Conservation (phyloP, 2,797 vertebrate genomes). For the Mus minutoides region DNA sequence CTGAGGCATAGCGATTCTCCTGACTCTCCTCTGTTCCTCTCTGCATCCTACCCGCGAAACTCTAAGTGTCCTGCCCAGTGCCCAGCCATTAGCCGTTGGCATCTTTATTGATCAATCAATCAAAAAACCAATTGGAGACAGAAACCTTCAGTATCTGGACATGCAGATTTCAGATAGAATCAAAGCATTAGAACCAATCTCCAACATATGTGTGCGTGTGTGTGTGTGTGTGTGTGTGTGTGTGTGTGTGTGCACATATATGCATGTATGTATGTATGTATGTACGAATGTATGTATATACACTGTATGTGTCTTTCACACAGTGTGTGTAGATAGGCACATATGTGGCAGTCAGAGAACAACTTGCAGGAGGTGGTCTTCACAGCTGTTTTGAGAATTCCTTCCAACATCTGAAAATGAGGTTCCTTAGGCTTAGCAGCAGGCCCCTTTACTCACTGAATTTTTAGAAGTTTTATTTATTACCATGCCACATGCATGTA, state of each 20-base stretch:
- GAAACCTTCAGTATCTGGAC: too few relatives aligned
- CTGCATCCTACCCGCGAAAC: not conserved
- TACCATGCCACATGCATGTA: not conserved
- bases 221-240: not conserved
- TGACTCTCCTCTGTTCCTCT: not conserved
- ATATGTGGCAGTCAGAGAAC: not conserved
- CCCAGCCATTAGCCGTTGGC: not conserved
- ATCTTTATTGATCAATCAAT: not conserved
- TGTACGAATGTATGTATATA: not conserved
- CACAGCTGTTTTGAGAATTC: not conserved
- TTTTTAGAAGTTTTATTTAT: not conserved
- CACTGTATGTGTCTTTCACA: not conserved
- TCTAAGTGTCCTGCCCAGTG: not conserved
- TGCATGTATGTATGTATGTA: not conserved
- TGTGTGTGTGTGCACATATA: fast-evolving
- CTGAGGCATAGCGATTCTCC: not conserved
- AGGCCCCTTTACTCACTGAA: not conserved
- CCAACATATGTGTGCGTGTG: too few relatives aligned
- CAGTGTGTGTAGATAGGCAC: too few relatives aligned
- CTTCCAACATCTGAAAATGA: not conserved
- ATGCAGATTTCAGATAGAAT: too few relatives aligned
- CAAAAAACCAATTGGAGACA: not conserved
- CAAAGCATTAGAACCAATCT: not conserved
- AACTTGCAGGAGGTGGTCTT: not conserved
- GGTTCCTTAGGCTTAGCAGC: not conserved